Base-by-base conservation (phyloP, 2,888 invertebrate genomes). In the Nephrocerus scutellatus region DNA sequence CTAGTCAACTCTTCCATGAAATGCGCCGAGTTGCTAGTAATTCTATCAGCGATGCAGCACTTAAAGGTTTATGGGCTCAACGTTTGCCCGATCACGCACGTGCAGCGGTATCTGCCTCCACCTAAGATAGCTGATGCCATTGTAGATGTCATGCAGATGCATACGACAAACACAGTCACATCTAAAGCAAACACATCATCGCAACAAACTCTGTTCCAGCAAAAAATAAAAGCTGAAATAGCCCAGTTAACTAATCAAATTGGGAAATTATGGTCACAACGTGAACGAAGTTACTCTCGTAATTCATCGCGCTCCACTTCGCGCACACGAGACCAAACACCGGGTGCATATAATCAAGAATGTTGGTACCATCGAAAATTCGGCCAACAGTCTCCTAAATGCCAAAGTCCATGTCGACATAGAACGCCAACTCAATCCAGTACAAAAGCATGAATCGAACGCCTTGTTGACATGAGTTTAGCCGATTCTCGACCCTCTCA, bases 1-100 rank as follows among this genome's bases (percentile, higher is more conserved):
- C 53, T 9, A 52, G 55, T 12, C 50, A 53, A 15, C 39, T 57
- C 6, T 34, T 52, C 1, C 39, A 47, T 2, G 50, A 59, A 20
- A 53, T 56, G 51, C 41, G 33, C 13, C 30, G 35, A 15, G 41
- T 57, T 4, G 53, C 51, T 6, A 47, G 45, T 10, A 40, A 34
- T 3, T 36, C 41, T 16, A 42, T 54, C 5, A 38, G 32, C n/a
- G 46, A 46, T 6, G 52, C 47, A 13, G 30, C 52, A 18, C 25
- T 53, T n/a, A 48, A 46, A 38, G 44, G 50, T 6, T 32, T 55
- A 15, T 53, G 47, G 51, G 28, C 53, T 14, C 48, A 48, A 23
- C 44, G 52, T 12, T 39, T 54, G 21, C 53, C 52, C 16, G 16
- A 36, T 8, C 41, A 46, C 13, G 32, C 41, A 3, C 49, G 47